Base-by-base conservation (phyloP, 2,797 vertebrate species). In the Cyclopterus lumpus region DNA sequence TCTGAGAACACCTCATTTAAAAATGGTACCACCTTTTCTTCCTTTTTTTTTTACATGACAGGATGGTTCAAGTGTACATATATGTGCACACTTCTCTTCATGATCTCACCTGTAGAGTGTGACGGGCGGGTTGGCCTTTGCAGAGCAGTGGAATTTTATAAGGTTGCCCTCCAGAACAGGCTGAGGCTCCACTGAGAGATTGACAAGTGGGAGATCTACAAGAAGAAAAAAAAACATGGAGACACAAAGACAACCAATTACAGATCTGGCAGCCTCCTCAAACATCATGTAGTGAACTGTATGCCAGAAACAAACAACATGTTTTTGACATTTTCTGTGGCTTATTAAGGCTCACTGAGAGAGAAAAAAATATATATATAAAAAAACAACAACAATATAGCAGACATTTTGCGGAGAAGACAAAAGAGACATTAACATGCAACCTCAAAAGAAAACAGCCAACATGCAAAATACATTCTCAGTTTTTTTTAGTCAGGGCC, bases 51-150 rank as follows among this genome's bases (percentile, higher is more conserved):
- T 16, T 8, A 65, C 32, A 22, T 73, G 60, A 26, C 26, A 38
- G 38, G n/a, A 63, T 22, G 4, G 2, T 24, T 73, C 26, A 59
- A n/a, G 42, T 51, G 69, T 53, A 46, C 54, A 38, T 69, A 32
- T 55, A 8, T 6, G 4, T 11, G 48, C 16, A 30, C 26, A 26
- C 34, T 2, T 26, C 64, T 48, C 62, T 58, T 61, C 49, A 57
- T 81, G 53, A 55, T 78, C 93, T 95, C 90, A 99, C 98, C 97
- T 97, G 95, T 98, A 99, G 82, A 96, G 96, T 12, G 96, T 97
- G 84, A 99, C 98, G 0, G 97, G 97, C 1, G 98, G 98, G 86
- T 99, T 99, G 89, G 98, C 98, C 92, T 99, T 99, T 71, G 98
- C 97, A 0, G 97, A 97, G 91, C 98, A 99, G 90, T 97, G 96